Conservation (phyloP, 2,888 invertebrate genomes). For the Steinernema scapterisci region DNA sequence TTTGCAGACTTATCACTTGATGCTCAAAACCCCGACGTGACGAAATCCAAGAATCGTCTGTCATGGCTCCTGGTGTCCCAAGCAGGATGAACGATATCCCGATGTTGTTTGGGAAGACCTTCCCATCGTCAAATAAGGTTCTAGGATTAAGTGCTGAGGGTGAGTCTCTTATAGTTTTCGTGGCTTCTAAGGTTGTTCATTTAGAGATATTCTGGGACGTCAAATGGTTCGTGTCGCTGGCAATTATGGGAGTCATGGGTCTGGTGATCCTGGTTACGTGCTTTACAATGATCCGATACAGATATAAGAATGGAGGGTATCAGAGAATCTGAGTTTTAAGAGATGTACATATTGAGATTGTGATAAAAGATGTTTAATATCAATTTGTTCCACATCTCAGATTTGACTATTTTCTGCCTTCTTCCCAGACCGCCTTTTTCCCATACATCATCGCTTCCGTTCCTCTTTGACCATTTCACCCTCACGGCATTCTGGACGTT, state of each 20-base stretch:
- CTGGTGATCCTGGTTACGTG: neutral
- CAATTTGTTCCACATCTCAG: neutral
- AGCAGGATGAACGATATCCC: constrained; percentile 1
- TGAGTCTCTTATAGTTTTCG: neutral
- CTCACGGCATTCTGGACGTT: too few species aligned
- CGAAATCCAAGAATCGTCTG: too few species aligned
- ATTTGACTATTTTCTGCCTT: neutral
- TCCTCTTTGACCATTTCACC: too few species aligned
- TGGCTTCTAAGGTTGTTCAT: neutral
- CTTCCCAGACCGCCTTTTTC: too few species aligned
- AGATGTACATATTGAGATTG: neutral
- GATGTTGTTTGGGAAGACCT: constrained; percentile 12
- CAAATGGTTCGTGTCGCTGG: neutral
- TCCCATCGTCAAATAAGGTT: neutral
- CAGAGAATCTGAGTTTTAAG: constrained; percentile 11
- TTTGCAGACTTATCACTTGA: too few species aligned
- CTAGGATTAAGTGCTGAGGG: constrained; percentile 1
- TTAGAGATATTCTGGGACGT: constrained; percentile 22
- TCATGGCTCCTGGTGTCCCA: constrained; percentile 21
- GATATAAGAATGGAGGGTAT: neutral
- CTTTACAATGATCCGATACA: constrained; percentile 2
- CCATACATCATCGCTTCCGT: too few species aligned
- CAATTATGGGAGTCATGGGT: neutral
- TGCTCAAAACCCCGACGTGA: too few species aligned
- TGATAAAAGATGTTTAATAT: neutral